A percentile compares a stretch with the other conserved stretches of the same genome.
Evolutionary conservation across 2,113 vertebrate genomes (phyloP).

Genomic region (Crypturellus undulatus): DNA sequence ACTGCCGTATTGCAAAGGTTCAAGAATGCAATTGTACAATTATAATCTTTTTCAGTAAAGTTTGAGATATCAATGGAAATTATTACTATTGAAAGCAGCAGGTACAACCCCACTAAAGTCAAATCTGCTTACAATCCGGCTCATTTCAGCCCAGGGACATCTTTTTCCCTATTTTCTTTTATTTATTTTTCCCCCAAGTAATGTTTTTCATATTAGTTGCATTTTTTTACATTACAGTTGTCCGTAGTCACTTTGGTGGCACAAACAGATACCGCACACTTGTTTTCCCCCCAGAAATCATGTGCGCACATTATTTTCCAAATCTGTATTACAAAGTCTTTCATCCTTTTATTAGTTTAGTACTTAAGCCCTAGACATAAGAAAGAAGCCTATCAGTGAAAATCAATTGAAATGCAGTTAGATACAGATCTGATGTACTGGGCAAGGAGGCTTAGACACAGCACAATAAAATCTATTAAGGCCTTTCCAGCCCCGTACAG

Average conservation of each 20-base stretch:
- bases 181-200: not conserved
- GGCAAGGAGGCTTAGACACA: constrained; percentile 72
- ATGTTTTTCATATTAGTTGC: not conserved
- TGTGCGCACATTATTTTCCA: constrained; percentile 74
- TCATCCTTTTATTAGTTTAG: constrained; percentile 87
- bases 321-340: constrained; percentile 82
- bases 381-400: constrained; percentile 86
- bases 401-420: constrained; percentile 89
- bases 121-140: constrained; percentile 48
- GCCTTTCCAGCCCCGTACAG: constrained; percentile 72
- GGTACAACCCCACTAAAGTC: constrained; percentile 45
- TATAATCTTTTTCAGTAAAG: constrained; percentile 10
- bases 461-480: constrained; percentile 84
- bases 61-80: constrained; percentile 21
- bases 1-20: not conserved
- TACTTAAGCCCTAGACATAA: constrained; percentile 82
- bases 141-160: constrained; percentile 10
- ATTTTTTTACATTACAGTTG: not conserved
- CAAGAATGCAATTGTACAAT: not conserved
- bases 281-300: constrained; percentile 53
- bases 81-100: constrained; percentile 27
- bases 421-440: constrained; percentile 81
- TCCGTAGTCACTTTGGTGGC: not conserved
- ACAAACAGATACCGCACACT: not conserved
- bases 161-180: not conserved